Base-by-base conservation (phyloP, 2,113 vertebrate genomes). In the Phrynosoma platyrhinos region DNA sequence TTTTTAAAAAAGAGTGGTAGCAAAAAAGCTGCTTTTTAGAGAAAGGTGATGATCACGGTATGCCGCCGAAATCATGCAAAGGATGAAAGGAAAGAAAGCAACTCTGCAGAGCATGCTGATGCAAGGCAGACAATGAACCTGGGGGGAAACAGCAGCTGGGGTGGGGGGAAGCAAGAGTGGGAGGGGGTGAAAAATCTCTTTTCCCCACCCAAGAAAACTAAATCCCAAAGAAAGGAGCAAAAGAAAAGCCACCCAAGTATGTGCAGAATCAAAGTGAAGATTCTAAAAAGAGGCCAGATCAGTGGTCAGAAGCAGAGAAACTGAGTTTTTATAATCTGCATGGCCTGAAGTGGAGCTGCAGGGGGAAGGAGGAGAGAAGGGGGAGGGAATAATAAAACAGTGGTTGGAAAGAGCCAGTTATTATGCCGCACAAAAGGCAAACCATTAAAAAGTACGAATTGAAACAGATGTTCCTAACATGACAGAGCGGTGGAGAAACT, bases 51-150 rank as follows among this genome's bases (percentile, higher is more conserved):
- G 93, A 92, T 92, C 88, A 92, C 94, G 86, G 90, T 95, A 94
- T 90, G 93, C 86, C 90, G 92, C 92, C 92, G 86, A 95, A 91
- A 94, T 93, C 95, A 93, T 94, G 93, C 91, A 92, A 95, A 92
- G 86, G 92, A 94, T 94, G 91, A 96, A 94, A 95, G 76, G 89
- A 93, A 94, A 87, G 91, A 90, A 94, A 94, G 83, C 1, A 82
- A 91, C 90, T 89, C 94, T 91, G 80, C 80, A 87, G 91, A 93
- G 93, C 95, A 91, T 87, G 91, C 94, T 96, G 95, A 91, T 87
- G 94, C 92, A 89, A 94, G 95, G 92, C 90, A 94, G 95, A 96
- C 95, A 96, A 95, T 96, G 95, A 94, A 89, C 94, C 91, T 84
- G 87, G 91, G 52, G 30, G 93, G 92, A 92, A 92, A 91, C 92